Base-by-base conservation (phyloP, 2,888 invertebrate species). In the Stenoptilia bipunctidactyla region DNA sequence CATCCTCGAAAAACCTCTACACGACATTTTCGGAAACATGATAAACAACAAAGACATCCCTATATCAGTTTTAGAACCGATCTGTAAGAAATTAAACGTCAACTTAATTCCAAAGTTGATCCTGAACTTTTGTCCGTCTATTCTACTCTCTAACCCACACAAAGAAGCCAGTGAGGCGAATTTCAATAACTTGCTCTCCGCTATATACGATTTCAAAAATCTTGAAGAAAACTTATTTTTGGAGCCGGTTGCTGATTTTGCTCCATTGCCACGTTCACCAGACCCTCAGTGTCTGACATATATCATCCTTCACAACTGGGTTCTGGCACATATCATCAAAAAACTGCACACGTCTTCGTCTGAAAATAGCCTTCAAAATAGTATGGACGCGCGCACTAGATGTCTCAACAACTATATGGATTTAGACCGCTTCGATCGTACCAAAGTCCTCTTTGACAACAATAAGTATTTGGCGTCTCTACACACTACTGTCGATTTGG, bases 41-140 rank as follows among this genome's bases (percentile, higher is more conserved):
- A 86, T 92, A 44, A 91, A 91, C 53, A 86, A 89, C 43, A 85
- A 88, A 51, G 85, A 89, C 42, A 71, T 90, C 40, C 87, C 90
- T 2, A 89, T 92, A 0, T 75, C 88, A 1, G 86, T 88, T 53
- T 86, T 93, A 41, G 92, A 92, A 57, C 72, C 85, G 1, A 85
- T 90, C 52, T 91, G 92, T 44, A 85, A 85, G 25, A 88, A 88
- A 49, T 64, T 92, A 13, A 90, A 91, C 58, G 85, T 92, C 1
- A 91, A 92, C 77, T 80, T 92, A 39, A 87, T 91, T 37, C 90
- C 92, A 51, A 90, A 90, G 49, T 86, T 92, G 9, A 87, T 91
- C 2, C 68, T 89, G 2, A 92, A 90, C 63, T 90, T 90, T 55
- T 92, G 91, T 49, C 91, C 92, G 0, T 87, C 86, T 6, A 85